These are phyloP conservation scores for Belgica antarctica DNA, from an alignment of 2,888 invertebrate species.

Conservation along the genomic window DNA sequence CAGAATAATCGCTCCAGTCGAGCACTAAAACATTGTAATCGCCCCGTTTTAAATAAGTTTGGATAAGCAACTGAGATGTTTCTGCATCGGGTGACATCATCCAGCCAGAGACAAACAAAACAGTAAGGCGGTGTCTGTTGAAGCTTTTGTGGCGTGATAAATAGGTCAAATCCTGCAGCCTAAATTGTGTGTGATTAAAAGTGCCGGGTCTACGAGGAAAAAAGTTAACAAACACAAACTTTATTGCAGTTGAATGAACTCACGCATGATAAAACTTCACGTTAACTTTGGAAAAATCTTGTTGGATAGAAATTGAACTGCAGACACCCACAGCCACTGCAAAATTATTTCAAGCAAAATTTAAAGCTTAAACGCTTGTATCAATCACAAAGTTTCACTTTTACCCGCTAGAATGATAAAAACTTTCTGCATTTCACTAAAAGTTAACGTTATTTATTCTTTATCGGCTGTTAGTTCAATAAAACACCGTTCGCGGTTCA, in stretches of 20 bases:
- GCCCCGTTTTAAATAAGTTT: slow-evolving; percentile 30
- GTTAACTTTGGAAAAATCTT: slow-evolving; percentile 7
- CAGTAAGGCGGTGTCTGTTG: background rate
- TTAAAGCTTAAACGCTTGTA: background rate
- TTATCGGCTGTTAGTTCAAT: too few species aligned
- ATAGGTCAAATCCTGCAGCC: background rate
- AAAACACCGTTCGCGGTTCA: too few species aligned
- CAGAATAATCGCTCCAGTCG: slow-evolving; percentile 44
- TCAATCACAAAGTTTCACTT: background rate
- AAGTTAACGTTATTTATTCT: too few species aligned
- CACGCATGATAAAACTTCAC: slow-evolving; percentile 32
- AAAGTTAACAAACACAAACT: background rate
- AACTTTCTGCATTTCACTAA: too few species aligned
- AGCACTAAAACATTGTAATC: slow-evolving; percentile 39
- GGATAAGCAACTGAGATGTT: background rate
- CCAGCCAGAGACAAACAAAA: slow-evolving; percentile 26
- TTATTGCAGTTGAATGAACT: background rate
- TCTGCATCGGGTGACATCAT: background rate
- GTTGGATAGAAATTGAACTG: background rate
- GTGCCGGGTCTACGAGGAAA: background rate
- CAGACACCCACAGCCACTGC: background rate
- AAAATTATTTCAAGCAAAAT: background rate
- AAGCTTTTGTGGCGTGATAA: background rate
- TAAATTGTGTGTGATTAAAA: background rate
- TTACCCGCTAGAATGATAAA: slow-evolving; percentile 25